Evolutionary conservation across 2,113 vertebrate species (phyloP), one percentile per base, ranked within the genome.

Genomic region (Oncorhynchus tshawytscha): DNA sequence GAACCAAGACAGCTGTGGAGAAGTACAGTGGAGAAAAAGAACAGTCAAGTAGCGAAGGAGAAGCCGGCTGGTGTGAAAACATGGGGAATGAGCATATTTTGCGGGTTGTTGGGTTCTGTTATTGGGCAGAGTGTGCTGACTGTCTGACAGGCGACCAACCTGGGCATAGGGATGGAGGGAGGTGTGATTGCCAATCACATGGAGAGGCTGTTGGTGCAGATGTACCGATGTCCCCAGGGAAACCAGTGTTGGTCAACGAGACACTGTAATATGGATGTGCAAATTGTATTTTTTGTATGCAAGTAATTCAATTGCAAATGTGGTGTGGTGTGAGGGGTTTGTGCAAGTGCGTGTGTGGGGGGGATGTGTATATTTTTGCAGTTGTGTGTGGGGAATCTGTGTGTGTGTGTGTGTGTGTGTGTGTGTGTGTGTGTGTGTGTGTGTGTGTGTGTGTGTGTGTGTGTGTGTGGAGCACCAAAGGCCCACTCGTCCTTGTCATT

Each of bases 11-110:
- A 20, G 18, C 66, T 68, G 31, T 27, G 9, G 24, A 9, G 69
- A 67, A 59, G 72, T 60, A 60, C 54, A 71, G 70, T 71, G 66
- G n/a, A 27, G n/a, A 11, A 45, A 9, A 45, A 39, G 45, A 71
- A 45, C 16, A 59, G 22, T 18, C 11, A 24, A 27, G 6, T 1
- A 20, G 71, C 0, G 49, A 15, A 15, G n/a, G 59, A 62, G 59
- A 24, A 62, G 16, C 8, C n/a, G 5, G n/a, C 59, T 62, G 3
- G n/a, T 0, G 59, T 62, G 59, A 62, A 60, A 62, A 4, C n/a
- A 15, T 22, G 49, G 8, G 31, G n/a, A 69, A 16, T n/a, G 20
- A 8, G 13, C n/a, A 34, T 22, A 68, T 68, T 68, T 68, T 29
- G 54, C 18, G 67, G 65, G 34, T 45, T 65, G 59, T 13, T 31